These are phyloP conservation scores for Charina bottae DNA, from an alignment of 2,113 vertebrate genomes.

Conservation along the genomic window DNA sequence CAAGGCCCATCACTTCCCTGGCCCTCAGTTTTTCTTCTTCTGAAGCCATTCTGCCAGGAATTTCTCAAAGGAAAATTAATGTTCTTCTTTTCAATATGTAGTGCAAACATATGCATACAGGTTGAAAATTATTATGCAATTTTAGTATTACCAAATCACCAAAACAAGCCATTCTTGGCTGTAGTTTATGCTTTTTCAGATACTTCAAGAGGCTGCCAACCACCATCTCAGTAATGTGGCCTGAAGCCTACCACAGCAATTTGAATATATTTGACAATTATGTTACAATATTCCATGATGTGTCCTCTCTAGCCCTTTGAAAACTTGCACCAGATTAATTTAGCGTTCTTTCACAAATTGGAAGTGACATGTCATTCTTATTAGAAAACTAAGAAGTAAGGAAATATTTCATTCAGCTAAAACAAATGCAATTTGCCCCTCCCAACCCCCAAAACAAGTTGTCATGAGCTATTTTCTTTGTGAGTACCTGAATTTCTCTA, in stretches of 20 bases:
- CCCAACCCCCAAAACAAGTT: constrained; percentile 12
- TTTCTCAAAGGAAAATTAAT: background rate
- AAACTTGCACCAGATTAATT: constrained; percentile 52
- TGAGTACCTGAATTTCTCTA: constrained; percentile 25
- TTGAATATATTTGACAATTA: constrained; percentile 39
- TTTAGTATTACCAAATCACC: constrained; percentile 30
- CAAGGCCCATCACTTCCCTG: background rate
- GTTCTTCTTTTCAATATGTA: constrained; percentile 14
- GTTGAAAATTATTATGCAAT: background rate
- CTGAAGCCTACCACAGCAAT: constrained; percentile 25
- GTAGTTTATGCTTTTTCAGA: constrained; percentile 23
- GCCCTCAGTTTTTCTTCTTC: background rate
- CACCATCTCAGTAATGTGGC: constrained; percentile 32
- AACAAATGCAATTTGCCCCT: constrained; percentile 41
- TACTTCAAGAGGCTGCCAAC: constrained; percentile 36
- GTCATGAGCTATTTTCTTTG: constrained; percentile 38
- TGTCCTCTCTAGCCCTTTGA: constrained; percentile 33
- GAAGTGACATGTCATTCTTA: constrained; percentile 49
- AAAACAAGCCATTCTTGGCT: background rate
- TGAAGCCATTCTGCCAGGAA: background rate
- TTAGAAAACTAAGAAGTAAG: constrained; percentile 25
- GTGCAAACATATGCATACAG: background rate
- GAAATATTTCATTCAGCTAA: constrained; percentile 52
- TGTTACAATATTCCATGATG: constrained; percentile 18
- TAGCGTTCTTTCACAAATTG: constrained; percentile 51